phyloP scores from a whole-genome alignment of 1,140 invertebrate species.

The Archivesica marissinica region DNA sequence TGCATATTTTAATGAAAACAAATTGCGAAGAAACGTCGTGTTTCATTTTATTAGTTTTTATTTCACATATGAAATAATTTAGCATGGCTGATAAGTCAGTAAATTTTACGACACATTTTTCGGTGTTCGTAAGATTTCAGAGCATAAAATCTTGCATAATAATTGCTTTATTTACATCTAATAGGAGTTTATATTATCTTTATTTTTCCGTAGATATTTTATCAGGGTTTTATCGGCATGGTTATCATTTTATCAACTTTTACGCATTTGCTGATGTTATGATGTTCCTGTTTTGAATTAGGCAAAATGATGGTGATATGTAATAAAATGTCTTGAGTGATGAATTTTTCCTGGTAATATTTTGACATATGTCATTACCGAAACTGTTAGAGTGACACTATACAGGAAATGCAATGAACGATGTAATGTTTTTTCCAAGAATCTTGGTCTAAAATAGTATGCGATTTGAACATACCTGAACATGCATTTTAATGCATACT shows the following conservation, averaged over 20 bases:
- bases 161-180: slow-evolving; percentile 49
- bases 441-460: too few relatives aligned
- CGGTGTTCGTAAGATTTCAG: slow-evolving; percentile 33
- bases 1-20: not conserved
- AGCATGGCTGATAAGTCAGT: slow-evolving; percentile 10
- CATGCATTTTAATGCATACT: too few relatives aligned
- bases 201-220: slow-evolving; percentile 44
- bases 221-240: slow-evolving; percentile 43
- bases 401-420: not conserved
- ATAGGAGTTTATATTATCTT: slow-evolving; percentile 50
- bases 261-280: slow-evolving; percentile 15
- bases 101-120: slow-evolving; percentile 39
- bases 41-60: slow-evolving; percentile 27
- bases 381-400: not conserved
- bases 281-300: slow-evolving; percentile 35
- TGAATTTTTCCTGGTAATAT: slow-evolving; percentile 9
- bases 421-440: too few relatives aligned
- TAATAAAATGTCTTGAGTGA: slow-evolving; percentile 26
- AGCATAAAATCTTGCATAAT: slow-evolving; percentile 57
- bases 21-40: not conserved
- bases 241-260: slow-evolving; percentile 42
- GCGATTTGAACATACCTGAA: too few relatives aligned
- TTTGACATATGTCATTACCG: slow-evolving; percentile 38
- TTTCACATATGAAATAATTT: slow-evolving; percentile 46
- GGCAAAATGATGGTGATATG: not conserved